Base-by-base conservation (phyloP, 2,797 vertebrate genomes). In the Cryptoblepharus egeriae region DNA sequence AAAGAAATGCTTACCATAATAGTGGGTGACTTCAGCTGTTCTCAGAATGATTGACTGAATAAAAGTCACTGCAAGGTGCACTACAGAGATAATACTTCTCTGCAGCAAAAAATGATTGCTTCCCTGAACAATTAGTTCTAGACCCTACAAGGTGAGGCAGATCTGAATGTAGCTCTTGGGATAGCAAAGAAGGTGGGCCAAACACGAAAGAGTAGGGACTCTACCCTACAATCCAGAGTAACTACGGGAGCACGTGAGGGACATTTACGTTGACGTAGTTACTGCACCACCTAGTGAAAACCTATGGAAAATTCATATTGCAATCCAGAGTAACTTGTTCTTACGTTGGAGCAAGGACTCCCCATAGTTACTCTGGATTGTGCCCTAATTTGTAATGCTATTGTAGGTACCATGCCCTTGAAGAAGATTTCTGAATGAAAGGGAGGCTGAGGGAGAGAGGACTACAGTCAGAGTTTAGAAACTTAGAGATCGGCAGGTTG, bases 81-180 rank as follows among this genome's bases (percentile, higher is more conserved):
- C 73, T 75, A 55, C n/a, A 60, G 73, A 82, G 80, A 82, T 82
- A 82, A 75, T 68, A 49, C 67, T 49, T 75, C 57, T 69, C 60
- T 72, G 64, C 65, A 69, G 80, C 55, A 1, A 37, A 69, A n/a
- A 76, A 68, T 76, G 64, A 82, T 82, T 61, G 64, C 64, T 76
- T 82, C 68, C 73, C 69, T 52, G 73, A 60, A 69, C n/a, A 82
- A 76, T 82, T 76, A 82, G 80, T 76, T 82, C 80, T 82, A 82
- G 80, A 82, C 35, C 73, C 55, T 69, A 32, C 24, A n/a, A 69
- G 57, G 64, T 22, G 67, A 82, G 22, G 30, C 15, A 55, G 8
- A 12, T 37, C 24, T 37, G 22, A 10, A 58, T 69, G 37, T 37
- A 57, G 35, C 26, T 35, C 52, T 69, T 45, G n/a, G 42, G 64